phyloP scores from a whole-genome alignment of 2,888 invertebrate species.

The Anticlea derivata region DNA sequence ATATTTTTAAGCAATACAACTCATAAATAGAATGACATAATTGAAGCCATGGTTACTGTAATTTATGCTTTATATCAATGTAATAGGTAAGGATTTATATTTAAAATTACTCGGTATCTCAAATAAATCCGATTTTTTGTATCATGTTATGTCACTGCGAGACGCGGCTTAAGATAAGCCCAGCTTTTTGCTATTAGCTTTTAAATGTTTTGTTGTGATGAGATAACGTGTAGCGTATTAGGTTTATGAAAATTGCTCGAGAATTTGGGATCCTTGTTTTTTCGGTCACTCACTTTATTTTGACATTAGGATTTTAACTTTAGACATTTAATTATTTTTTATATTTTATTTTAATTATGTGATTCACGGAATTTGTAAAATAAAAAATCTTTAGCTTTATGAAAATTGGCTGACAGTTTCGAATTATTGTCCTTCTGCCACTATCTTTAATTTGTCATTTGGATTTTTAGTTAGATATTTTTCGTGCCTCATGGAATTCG shows the following conservation, averaged over 20 bases:
- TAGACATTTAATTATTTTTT: no score
- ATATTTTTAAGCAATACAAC: constrained; percentile 14
- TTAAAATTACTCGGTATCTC: constrained; percentile 40
- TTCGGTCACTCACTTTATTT: constrained; percentile 5
- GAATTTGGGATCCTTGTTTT: not conserved
- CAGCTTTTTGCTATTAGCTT: constrained; percentile 53
- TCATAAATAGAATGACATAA: constrained; percentile 21
- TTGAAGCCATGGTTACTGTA: constrained; percentile 4
- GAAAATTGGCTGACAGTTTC: not conserved
- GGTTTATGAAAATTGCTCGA: constrained; percentile 4
- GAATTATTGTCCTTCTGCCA: constrained; percentile 1
- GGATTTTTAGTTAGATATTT: not conserved
- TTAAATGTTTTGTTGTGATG: constrained; percentile 39
- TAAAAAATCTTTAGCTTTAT: constrained; percentile 8
- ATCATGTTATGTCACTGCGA: constrained; percentile 49
- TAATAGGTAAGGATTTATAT: constrained; percentile 8
- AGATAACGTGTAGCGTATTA: constrained; percentile 18
- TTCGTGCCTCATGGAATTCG: no score
- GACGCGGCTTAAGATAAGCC: constrained; percentile 52
- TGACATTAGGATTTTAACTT: not conserved
- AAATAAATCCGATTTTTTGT: constrained; percentile 51
- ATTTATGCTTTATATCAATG: constrained; percentile 14
- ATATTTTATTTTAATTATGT: no score
- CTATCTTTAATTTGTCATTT: constrained; percentile 3
- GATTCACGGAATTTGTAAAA: no score